These are phyloP conservation scores for Sturnira hondurensis DNA, from an alignment of 2,113 vertebrate genomes.

Conservation along the genomic window DNA sequence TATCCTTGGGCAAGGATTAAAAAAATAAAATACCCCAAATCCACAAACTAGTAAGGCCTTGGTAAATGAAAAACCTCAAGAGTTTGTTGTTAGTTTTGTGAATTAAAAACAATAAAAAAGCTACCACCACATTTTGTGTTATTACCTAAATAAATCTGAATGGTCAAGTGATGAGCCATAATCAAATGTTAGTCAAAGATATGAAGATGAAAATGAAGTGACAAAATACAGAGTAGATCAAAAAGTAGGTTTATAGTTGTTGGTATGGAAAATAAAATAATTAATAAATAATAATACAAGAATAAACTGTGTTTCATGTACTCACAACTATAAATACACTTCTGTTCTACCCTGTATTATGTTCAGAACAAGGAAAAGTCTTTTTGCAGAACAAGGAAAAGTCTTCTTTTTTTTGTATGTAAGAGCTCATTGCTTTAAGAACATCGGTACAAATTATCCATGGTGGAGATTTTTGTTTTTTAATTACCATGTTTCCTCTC, in stretches of 20 bases:
- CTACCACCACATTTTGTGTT: background rate
- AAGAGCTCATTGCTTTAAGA: background rate
- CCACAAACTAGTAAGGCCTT: background rate
- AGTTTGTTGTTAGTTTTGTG: background rate
- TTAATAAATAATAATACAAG: background rate
- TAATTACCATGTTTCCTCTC: background rate
- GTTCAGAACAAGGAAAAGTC: background rate
- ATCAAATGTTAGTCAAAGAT: background rate
- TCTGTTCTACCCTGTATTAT: background rate
- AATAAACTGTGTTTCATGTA: background rate
- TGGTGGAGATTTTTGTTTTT: background rate
- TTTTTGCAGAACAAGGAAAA: background rate
- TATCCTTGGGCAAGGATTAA: no score
- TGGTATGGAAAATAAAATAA: background rate
- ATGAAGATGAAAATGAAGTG: background rate
- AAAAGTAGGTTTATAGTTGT: background rate
- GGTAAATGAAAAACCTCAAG: background rate
- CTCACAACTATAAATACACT: background rate
- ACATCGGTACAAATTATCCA: background rate
- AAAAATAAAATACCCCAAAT: background rate
- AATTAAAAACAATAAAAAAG: background rate
- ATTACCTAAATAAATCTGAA: conserved; percentile 2
- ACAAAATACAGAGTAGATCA: background rate
- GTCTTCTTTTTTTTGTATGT: background rate
- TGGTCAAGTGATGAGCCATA: background rate